These are phyloP conservation scores for Poecilus cupreus DNA, from an alignment of 2,888 invertebrate species.

Conservation along the genomic window DNA sequence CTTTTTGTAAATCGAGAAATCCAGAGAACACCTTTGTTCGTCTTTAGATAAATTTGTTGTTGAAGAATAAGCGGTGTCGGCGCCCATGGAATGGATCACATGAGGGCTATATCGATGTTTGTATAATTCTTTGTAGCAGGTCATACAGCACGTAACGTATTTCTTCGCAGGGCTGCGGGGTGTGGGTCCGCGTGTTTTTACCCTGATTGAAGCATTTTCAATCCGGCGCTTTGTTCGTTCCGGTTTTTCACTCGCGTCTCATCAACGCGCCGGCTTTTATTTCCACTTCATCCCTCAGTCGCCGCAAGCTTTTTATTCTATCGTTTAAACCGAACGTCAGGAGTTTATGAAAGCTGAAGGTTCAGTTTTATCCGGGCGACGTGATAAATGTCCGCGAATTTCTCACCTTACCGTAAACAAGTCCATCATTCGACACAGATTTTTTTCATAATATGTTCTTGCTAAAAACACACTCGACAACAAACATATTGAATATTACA, in stretches of 20 bases:
- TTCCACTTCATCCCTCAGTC: neutral
- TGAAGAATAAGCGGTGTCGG: no score
- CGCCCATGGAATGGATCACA: no score
- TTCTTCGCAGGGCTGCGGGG: no score
- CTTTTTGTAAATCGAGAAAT: no score
- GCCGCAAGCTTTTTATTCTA: neutral
- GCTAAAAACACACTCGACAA: neutral
- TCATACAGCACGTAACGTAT: no score
- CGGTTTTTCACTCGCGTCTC: neutral
- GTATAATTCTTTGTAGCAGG: no score
- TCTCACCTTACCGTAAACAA: neutral
- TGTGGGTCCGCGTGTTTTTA: constrained; percentile 17
- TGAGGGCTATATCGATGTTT: no score
- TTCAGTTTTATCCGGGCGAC: neutral
- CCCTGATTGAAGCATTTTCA: constrained; percentile 33
- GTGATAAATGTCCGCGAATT: neutral
- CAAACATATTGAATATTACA: neutral
- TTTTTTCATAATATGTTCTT: neutral
- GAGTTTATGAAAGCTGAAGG: constrained; percentile 8
- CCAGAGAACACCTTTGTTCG: no score
- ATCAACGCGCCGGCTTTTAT: constrained; percentile 27
- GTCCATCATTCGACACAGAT: neutral
- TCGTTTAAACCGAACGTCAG: constrained; percentile 15
- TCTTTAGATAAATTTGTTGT: no score
- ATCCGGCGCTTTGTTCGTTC: constrained; percentile 10